phyloP scores from a whole-genome alignment of 2,113 vertebrate genomes.

The Theristicus caerulescens region DNA sequence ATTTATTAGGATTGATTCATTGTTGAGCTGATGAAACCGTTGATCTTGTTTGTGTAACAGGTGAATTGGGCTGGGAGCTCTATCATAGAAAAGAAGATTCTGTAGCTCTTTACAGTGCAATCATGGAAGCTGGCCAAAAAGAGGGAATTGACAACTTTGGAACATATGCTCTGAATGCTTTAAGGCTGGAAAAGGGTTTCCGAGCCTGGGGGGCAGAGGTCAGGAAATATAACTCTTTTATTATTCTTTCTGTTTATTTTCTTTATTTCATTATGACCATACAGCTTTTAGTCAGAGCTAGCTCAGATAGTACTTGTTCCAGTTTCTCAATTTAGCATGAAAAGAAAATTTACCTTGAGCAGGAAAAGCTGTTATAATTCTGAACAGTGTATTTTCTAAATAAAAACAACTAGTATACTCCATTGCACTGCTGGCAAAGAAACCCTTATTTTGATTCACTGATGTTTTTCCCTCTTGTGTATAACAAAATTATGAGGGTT shows the following conservation, averaged over 20 bases:
- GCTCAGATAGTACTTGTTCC: not conserved
- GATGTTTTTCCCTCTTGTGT: not conserved
- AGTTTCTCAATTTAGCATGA: not conserved
- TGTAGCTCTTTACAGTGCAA: constrained; percentile 76
- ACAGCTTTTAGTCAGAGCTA: not conserved
- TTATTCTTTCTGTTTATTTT: not conserved
- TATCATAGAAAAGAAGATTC: constrained; percentile 87
- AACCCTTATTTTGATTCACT: not conserved
- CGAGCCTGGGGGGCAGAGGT: constrained; percentile 98
- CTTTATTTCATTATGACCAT: not conserved
- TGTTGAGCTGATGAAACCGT: not conserved
- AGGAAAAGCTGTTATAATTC: not conserved
- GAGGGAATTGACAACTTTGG: constrained; percentile 94
- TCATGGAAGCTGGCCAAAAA: constrained; percentile 90
- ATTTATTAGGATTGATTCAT: not conserved
- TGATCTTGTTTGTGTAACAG: constrained; percentile 65
- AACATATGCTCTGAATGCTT: constrained; percentile 87
- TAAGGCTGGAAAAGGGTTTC: constrained; percentile 95
- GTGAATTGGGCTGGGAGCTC: constrained; percentile 97
- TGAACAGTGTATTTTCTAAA: not conserved
- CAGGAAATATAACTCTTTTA: not conserved
- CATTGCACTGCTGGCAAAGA: not conserved
- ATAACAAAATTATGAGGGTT: not conserved
- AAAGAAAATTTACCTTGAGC: not conserved
- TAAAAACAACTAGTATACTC: not conserved